phyloP scores from a whole-genome alignment of 1,140 invertebrate species.

The Euschistus heros region DNA sequence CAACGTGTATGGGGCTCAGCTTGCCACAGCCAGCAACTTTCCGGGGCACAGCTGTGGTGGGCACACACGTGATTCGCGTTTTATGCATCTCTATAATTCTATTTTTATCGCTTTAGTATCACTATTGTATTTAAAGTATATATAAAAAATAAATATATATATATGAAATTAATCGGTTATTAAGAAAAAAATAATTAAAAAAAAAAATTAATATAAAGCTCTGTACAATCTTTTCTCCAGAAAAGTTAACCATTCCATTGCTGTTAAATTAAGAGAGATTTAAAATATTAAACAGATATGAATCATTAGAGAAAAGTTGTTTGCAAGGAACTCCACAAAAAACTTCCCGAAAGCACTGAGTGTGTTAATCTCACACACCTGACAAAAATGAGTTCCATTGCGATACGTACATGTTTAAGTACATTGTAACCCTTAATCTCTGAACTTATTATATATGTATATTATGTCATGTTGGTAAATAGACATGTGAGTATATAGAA shows the following conservation, averaged over 20 bases:
- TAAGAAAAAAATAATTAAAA: constrained; percentile 17
- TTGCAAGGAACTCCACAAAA: constrained; percentile 7
- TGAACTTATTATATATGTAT: constrained; percentile 24
- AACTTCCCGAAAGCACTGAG: constrained; percentile 21
- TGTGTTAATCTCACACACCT: background rate
- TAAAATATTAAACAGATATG: constrained; percentile 3
- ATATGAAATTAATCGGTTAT: constrained; percentile 15
- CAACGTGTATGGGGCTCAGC: constrained; percentile 28
- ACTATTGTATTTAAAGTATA: constrained; percentile 25
- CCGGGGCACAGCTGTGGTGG: constrained; percentile 22
- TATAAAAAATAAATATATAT: constrained; percentile 20
- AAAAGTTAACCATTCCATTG: constrained; percentile 22
- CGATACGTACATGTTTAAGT: constrained; percentile 14
- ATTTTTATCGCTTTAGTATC: constrained; percentile 26
- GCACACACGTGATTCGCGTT: constrained; percentile 23
- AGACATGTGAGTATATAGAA: constrained; percentile 24
- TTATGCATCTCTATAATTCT: constrained; percentile 19
- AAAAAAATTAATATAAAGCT: constrained; percentile 20
- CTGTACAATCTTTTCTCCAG: constrained; percentile 27
- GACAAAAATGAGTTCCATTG: constrained; percentile 15
- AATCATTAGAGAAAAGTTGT: constrained; percentile 9
- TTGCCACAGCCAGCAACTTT: constrained; percentile 23
- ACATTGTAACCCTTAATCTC: constrained; percentile 18
- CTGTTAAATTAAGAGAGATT: constrained; percentile 20
- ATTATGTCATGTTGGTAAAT: constrained; percentile 25